Conservation (phyloP, 2,113 vertebrate species). For the Bufo gargarizans region DNA sequence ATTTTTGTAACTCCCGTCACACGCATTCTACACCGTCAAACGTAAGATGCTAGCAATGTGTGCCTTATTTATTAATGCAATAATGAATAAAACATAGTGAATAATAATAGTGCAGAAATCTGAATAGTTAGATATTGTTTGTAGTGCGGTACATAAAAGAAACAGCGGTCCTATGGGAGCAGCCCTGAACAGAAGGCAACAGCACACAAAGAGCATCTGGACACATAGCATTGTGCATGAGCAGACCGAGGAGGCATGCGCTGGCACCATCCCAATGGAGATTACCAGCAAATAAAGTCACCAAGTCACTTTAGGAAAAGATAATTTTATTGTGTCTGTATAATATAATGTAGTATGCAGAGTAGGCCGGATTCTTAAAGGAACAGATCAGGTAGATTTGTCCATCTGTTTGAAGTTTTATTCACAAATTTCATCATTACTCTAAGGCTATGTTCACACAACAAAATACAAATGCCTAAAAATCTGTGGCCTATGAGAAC, state of each 20-base stretch:
- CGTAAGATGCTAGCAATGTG: too few species aligned
- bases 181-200: conserved; percentile 19
- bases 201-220: conserved; percentile 29
- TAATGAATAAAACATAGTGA: too few species aligned
- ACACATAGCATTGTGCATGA: conserved; percentile 9
- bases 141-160: neutral
- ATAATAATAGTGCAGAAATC: neutral
- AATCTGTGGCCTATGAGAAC: too few species aligned
- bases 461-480: too few species aligned
- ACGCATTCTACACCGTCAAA: too few species aligned
- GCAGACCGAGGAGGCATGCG: conserved; percentile 11
- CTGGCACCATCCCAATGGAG: neutral
- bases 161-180: neutral
- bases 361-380: neutral
- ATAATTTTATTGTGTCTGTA: neutral
- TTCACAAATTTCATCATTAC: neutral
- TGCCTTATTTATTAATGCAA: too few species aligned
- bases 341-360: neutral
- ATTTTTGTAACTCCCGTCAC: too few species aligned
- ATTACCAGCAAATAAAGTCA: neutral
- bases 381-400: neutral
- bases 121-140: neutral
- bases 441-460: too few species aligned
- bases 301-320: neutral
- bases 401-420: neutral